A percentile compares a stretch with the other conserved stretches of the same genome.
Evolutionary conservation across 2,888 invertebrate species (phyloP).

Genomic region (Siphlonurus alternatus): DNA sequence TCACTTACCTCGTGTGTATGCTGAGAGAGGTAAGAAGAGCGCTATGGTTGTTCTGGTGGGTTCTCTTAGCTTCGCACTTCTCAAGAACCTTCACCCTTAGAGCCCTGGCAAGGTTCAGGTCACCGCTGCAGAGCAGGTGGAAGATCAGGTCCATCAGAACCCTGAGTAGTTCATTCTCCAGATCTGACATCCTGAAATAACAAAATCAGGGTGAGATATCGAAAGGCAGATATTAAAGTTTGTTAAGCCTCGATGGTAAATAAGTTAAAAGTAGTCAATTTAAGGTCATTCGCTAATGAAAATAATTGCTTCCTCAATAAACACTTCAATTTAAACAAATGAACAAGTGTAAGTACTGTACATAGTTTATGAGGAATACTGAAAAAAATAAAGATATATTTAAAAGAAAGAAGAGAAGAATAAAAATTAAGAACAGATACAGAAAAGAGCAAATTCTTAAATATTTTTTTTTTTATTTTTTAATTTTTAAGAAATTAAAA

Average conservation of each 20-base stretch:
- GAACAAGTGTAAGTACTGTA: no score
- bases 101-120: constrained; percentile 79
- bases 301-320: no score
- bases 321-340: no score
- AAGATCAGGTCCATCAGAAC: constrained; percentile 86
- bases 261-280: background rate
- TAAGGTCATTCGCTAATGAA: background rate
- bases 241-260: background rate
- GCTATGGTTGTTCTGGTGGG: constrained; percentile 23
- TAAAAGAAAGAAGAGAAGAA: no score
- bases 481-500: constrained; percentile 1
- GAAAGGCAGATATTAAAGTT: background rate
- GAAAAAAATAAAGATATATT: no score
- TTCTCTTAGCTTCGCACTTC: constrained; percentile 47
- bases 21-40: constrained; percentile 28
- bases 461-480: background rate
- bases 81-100: constrained; percentile 80
- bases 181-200: constrained; percentile 63
- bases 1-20: constrained; percentile 34
- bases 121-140: constrained; percentile 79
- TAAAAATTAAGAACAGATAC: no score
- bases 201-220: constrained; percentile 12
- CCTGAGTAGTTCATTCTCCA: constrained; percentile 61
- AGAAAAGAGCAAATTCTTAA: no score
- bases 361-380: no score